Evolutionary conservation across 1,140 invertebrate genomes (phyloP), one percentile per base, ranked within the genome.

Genomic region (Drosophila pseudoananassae): DNA sequence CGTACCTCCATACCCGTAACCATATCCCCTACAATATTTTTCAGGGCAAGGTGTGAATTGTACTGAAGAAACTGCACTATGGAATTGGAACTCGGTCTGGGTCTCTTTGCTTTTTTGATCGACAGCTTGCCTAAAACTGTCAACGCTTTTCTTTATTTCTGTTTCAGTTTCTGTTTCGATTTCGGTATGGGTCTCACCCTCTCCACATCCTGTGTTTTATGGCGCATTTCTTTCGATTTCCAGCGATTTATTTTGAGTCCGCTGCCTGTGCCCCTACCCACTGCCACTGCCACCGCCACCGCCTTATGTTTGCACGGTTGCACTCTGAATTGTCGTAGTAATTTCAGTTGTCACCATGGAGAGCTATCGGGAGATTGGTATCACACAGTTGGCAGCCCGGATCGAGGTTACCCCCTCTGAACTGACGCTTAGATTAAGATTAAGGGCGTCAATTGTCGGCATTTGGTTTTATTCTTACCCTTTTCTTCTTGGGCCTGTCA

Each of bases 121-220:
- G 83, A 88, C 83, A 88, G 83, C 84, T 88, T 79, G 83, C 83
- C 83, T 89, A 88, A 88, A 88, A 88, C 84, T 88, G 83, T 88
- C 83, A 88, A 88, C 83, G 75, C 61, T 55, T 76, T 78, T 85
- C 64, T 76, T 69, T 76, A 60, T 68, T 54, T 76, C 73, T 57
- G 43, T 75, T 65, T 49, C 25, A 25, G 20, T 68, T 68, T 31
- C 59, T 38, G 27, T 69, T 53, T 45, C 49, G 53, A 38, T 20
- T 52, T 61, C 29, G 49, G 4, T 52, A 27, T 27, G 25, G 6
- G 15, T 53, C 4, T 51, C 43, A 43, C 65, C 40, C 15, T 64
- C 33, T 40, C 54, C 47, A 61, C 40, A 53, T 63, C 66, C 58
- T 66, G 61, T 74, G 58, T 76, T 84, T 84, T 83, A 87, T 87